Evolutionary conservation across 1,140 invertebrate genomes (phyloP).

Genomic region (Cydia strobilella): DNA sequence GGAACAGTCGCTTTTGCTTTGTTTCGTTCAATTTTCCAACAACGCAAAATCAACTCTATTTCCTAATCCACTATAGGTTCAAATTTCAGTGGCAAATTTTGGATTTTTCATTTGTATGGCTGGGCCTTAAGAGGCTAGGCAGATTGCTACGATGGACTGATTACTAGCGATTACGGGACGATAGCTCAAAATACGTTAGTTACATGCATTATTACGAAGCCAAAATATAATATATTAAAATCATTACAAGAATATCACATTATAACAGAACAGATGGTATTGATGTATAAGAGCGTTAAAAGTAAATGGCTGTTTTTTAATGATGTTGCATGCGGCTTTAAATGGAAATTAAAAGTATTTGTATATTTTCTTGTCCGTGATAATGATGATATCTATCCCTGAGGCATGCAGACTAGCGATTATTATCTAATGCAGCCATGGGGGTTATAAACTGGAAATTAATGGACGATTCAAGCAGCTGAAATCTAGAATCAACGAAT

Average conservation of each 20-base stretch:
- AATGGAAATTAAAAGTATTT: background rate
- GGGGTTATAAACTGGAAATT: background rate
- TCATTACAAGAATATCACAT: no score
- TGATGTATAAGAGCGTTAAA: background rate
- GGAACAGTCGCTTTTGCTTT: no score
- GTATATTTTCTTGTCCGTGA: background rate
- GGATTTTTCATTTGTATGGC: no score
- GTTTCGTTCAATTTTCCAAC: no score
- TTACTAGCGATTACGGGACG: no score
- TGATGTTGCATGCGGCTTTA: background rate
- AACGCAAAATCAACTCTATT: no score
- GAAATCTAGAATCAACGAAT: background rate
- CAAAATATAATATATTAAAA: no score
- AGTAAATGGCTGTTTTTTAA: background rate
- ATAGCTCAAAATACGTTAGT: no score
- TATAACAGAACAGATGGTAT: background rate
- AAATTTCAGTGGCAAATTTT: no score
- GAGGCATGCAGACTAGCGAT: background rate
- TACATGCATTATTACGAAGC: no score
- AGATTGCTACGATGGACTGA: background rate
- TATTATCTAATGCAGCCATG: background rate
- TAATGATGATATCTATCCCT: background rate
- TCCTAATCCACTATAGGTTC: no score
- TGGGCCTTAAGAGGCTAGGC: no score
- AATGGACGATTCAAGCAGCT: background rate